A percentile compares a stretch with the other conserved stretches of the same genome.
Evolutionary conservation across 1,140 invertebrate genomes (phyloP).

Genomic region (Thaumatotibia leucotreta): DNA sequence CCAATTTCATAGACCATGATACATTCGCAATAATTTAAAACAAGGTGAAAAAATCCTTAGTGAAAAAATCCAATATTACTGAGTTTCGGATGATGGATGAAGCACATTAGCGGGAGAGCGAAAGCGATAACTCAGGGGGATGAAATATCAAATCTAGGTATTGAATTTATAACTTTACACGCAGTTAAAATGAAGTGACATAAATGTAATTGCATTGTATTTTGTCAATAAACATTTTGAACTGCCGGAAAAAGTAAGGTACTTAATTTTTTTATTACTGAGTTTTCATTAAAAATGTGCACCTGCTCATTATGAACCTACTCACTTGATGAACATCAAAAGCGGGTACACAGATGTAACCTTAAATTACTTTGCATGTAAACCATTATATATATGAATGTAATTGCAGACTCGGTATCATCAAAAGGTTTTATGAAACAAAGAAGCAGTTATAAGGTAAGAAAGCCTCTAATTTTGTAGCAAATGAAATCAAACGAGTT

Average conservation of each 20-base stretch:
- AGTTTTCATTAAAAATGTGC: too few species aligned
- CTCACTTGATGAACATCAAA: not conserved
- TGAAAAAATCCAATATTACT: slow-evolving; percentile 10
- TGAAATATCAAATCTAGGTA: slow-evolving; percentile 13
- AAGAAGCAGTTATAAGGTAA: not conserved
- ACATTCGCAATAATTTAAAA: not conserved
- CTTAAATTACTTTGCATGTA: too few species aligned
- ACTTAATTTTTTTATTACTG: too few species aligned
- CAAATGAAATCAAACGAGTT: not conserved
- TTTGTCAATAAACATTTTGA: too few species aligned
- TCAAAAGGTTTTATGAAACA: not conserved
- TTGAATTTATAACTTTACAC: slow-evolving; percentile 13
- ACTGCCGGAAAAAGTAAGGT: too few species aligned
- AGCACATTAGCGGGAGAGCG: slow-evolving; percentile 5
- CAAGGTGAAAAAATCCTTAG: not conserved
- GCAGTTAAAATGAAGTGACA: not conserved
- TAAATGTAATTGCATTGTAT: not conserved
- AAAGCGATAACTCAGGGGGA: slow-evolving; percentile 9
- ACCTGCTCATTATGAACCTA: too few species aligned
- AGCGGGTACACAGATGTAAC: not conserved
- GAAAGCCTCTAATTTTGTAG: not conserved
- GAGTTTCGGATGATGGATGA: slow-evolving; percentile 6
- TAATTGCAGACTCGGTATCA: not conserved
- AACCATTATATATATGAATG: not conserved
- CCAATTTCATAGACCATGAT: not conserved